A percentile compares a stretch with the other conserved stretches of the same genome.
Conservation (phyloP, 2,113 vertebrate genomes). For the Panthera uncia region DNA sequence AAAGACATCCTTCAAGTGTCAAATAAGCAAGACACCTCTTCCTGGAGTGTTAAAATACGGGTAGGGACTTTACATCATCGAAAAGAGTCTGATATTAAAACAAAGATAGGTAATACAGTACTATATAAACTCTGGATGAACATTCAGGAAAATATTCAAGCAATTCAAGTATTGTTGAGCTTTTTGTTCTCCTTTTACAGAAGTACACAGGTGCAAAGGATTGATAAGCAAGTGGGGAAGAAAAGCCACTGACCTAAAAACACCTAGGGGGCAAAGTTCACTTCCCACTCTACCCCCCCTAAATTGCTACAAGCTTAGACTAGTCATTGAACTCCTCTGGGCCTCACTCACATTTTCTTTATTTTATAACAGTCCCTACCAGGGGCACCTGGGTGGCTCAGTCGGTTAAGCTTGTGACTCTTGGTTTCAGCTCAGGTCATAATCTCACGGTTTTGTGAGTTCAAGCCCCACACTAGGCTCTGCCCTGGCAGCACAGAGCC, state of each 20-base stretch:
- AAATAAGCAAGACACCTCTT: constrained; percentile 52
- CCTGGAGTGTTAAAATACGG: neutral
- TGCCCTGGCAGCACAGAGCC: no score
- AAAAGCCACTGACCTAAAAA: neutral
- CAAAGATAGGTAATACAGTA: constrained; percentile 7
- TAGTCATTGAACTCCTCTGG: neutral
- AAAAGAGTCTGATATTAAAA: constrained; percentile 25
- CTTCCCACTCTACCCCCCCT: neutral
- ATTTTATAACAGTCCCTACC: neutral
- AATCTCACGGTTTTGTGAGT: no score
- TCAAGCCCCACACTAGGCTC: no score
- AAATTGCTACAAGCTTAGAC: neutral
- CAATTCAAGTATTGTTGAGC: neutral
- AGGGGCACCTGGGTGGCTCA: no score
- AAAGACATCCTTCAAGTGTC: neutral
- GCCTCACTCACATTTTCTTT: neutral
- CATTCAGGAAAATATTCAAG: neutral
- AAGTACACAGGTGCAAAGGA: neutral
- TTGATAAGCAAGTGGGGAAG: neutral
- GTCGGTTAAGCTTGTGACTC: no score
- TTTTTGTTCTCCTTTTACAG: neutral
- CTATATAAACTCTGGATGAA: constrained; percentile 51
- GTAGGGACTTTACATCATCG: neutral
- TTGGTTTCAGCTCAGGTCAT: no score
- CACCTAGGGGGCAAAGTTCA: rapidly evolving